These are phyloP conservation scores for Tricholaema leucomelas DNA, from an alignment of 2,113 vertebrate species.

Conservation along the genomic window DNA sequence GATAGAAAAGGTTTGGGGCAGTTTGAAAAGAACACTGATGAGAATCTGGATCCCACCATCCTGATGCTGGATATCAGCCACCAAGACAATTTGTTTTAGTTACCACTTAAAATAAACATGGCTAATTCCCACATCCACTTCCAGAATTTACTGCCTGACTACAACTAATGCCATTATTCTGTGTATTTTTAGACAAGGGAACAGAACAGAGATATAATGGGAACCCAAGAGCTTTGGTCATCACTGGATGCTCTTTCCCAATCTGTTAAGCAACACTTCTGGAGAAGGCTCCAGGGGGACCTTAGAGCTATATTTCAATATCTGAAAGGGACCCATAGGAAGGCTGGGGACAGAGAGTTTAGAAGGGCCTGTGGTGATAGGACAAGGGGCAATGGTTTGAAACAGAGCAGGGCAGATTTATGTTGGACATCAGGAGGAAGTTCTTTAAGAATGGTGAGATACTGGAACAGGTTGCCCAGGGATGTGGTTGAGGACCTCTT, in stretches of 20 bases:
- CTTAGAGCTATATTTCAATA: too few species aligned
- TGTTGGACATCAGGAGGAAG: too few species aligned
- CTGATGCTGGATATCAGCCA: not conserved
- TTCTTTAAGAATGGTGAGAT: too few species aligned
- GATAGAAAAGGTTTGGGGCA: not conserved
- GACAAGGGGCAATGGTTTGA: too few species aligned
- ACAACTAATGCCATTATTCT: not conserved
- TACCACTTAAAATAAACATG: slow-evolving; percentile 21
- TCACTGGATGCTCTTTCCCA: not conserved
- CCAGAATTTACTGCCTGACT: slow-evolving; percentile 35
- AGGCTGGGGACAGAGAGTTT: too few species aligned
- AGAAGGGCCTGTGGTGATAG: too few species aligned
- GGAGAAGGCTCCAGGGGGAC: too few species aligned
- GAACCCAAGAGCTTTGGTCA: not conserved
- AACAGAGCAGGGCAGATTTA: too few species aligned
- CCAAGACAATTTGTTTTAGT: not conserved
- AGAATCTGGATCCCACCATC: not conserved
- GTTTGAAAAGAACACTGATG: not conserved
- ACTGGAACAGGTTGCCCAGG: too few species aligned
- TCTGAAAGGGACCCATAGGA: too few species aligned
- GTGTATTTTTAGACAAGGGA: slow-evolving; percentile 3
- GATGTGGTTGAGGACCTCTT: too few species aligned
- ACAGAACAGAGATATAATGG: not conserved
- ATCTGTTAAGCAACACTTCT: not conserved
- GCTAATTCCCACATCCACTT: slow-evolving; percentile 5